These are phyloP conservation scores for Crocodylus rhombifer DNA, from an alignment of 2,797 vertebrate species.

Conservation along the genomic window DNA sequence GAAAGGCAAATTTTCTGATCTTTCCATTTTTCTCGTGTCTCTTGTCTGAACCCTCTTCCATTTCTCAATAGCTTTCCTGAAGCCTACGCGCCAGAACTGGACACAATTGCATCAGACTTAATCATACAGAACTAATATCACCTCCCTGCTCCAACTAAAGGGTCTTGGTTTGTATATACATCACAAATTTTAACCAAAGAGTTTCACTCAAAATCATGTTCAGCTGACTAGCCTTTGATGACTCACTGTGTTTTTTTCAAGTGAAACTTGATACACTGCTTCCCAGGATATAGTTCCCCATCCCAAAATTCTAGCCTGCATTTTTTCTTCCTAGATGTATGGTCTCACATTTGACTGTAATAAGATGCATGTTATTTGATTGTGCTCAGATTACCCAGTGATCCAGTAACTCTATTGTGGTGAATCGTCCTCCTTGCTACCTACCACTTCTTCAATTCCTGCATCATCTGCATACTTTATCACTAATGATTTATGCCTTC, in stretches of 20 bases:
- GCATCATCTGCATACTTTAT: neutral
- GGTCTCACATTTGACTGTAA: neutral
- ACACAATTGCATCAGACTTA: rapidly evolving
- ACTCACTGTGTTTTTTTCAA: neutral
- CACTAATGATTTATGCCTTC: neutral
- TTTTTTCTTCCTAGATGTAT: neutral
- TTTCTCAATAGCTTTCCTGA: neutral
- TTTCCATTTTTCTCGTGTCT: neutral
- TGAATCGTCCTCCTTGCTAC: neutral
- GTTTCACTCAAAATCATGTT: too few relatives aligned
- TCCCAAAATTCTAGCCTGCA: too few relatives aligned
- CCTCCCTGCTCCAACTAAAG: neutral
- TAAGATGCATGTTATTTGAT: neutral
- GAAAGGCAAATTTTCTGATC: neutral
- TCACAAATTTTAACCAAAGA: neutral
- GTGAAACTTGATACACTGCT: neutral
- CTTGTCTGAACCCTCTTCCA: neutral
- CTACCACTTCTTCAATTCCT: neutral
- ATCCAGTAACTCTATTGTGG: neutral
- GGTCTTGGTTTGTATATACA: too few relatives aligned
- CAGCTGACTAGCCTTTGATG: rapidly evolving
- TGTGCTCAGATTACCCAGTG: neutral
- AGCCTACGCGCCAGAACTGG: neutral
- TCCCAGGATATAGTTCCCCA: rapidly evolving
- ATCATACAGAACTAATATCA: neutral